A percentile compares a stretch with the other conserved stretches of the same genome.
Conservation (phyloP, 2,113 vertebrate species). For the Holacanthus passer region DNA sequence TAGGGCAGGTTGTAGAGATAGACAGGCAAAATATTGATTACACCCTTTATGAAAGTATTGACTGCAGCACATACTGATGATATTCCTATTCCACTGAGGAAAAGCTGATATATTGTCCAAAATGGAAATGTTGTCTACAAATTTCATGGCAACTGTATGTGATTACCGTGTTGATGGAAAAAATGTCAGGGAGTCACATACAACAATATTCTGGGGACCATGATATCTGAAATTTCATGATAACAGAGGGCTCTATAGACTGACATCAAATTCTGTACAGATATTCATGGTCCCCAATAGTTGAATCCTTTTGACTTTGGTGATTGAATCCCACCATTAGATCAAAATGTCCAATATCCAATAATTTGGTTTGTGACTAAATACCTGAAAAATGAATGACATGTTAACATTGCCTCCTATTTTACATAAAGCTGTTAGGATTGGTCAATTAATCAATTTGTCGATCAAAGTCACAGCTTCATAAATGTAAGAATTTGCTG, state of each 20-base stretch:
- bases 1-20: too few relatives aligned
- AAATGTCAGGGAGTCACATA: not conserved
- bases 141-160: not conserved
- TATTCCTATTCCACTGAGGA: not conserved
- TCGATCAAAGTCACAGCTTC: too few relatives aligned
- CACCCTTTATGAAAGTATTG: not conserved
- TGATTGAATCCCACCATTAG: not conserved
- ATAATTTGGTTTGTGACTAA: not conserved
- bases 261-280: not conserved
- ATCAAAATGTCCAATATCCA: not conserved
- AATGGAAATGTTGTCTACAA: not conserved
- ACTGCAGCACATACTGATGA: not conserved
- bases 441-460: too few relatives aligned
- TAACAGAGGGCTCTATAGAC: too few relatives aligned
- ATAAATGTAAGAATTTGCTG: too few relatives aligned
- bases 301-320: not conserved
- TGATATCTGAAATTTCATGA: not conserved
- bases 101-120: not conserved
- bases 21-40: conserved; percentile 2
- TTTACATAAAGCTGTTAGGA: too few relatives aligned
- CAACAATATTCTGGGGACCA: not conserved
- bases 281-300: not conserved
- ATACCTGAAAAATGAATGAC: not conserved
- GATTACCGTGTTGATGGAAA: not conserved
- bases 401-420: too few relatives aligned